Conservation (phyloP, 2,113 vertebrate genomes). For the Alaudala cheleensis region DNA sequence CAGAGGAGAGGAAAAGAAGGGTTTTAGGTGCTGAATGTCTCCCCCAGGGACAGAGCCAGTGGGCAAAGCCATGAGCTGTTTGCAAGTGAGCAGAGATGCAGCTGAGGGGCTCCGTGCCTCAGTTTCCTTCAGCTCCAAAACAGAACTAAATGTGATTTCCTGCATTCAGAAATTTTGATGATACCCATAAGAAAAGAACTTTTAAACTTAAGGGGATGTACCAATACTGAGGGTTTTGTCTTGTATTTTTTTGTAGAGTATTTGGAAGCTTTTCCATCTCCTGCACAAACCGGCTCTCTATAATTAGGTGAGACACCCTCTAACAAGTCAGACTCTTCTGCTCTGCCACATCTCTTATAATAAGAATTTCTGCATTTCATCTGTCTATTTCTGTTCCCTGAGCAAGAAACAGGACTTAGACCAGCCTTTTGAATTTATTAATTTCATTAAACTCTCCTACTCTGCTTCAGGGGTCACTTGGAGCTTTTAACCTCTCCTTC, state of each 20-base stretch:
- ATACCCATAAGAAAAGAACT: background rate
- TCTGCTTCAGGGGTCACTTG: background rate
- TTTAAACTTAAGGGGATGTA: background rate
- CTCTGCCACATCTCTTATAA: background rate
- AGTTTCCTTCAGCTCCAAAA: background rate
- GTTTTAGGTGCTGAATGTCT: fast-evolving
- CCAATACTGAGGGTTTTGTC: background rate
- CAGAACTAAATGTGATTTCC: background rate
- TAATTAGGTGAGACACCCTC: background rate
- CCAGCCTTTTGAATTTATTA: background rate
- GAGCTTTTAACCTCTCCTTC: background rate
- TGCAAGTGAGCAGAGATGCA: background rate
- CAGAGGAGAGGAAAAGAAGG: background rate
- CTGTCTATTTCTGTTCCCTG: background rate
- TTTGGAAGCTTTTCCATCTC: background rate
- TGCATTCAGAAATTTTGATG: background rate
- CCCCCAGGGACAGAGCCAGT: fast-evolving
- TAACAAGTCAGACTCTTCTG: background rate
- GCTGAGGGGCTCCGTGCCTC: background rate
- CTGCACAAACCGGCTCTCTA: background rate
- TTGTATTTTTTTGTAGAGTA: fast-evolving
- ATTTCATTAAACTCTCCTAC: background rate
- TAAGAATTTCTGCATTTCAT: background rate
- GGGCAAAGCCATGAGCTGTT: background rate
- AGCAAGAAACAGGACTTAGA: background rate